These are phyloP conservation scores for Oxyruncus cristatus DNA, from an alignment of 2,113 vertebrate species.

Conservation along the genomic window DNA sequence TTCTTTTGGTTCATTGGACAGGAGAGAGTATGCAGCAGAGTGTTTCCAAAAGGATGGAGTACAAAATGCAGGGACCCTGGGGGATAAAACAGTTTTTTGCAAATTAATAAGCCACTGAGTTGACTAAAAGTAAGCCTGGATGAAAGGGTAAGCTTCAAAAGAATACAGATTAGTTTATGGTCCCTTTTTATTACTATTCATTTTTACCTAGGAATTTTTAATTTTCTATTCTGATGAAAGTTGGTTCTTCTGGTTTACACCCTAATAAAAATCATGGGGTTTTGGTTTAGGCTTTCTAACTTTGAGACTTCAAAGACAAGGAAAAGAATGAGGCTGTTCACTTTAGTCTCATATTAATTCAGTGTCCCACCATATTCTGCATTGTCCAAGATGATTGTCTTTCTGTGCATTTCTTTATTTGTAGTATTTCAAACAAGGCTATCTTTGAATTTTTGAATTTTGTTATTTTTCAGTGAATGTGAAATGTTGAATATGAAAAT, in stretches of 20 bases:
- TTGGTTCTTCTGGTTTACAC: neutral
- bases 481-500: neutral
- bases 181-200: neutral
- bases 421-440: neutral
- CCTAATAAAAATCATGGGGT: neutral
- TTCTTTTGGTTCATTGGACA: neutral
- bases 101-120: neutral
- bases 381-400: neutral
- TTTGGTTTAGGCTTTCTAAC: neutral
- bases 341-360: neutral
- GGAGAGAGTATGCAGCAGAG: neutral
- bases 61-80: neutral
- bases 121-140: neutral
- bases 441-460: neutral
- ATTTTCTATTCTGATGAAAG: neutral
- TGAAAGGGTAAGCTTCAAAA: neutral
- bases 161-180: neutral
- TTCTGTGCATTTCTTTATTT: neutral
- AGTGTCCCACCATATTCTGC: neutral
- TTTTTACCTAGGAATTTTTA: neutral
- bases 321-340: neutral
- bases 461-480: neutral
- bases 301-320: neutral
- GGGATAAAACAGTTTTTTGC: neutral
- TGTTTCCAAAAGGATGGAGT: neutral